Base-by-base conservation (phyloP, 2,797 vertebrate species). In the Eulemur albifrons region DNA sequence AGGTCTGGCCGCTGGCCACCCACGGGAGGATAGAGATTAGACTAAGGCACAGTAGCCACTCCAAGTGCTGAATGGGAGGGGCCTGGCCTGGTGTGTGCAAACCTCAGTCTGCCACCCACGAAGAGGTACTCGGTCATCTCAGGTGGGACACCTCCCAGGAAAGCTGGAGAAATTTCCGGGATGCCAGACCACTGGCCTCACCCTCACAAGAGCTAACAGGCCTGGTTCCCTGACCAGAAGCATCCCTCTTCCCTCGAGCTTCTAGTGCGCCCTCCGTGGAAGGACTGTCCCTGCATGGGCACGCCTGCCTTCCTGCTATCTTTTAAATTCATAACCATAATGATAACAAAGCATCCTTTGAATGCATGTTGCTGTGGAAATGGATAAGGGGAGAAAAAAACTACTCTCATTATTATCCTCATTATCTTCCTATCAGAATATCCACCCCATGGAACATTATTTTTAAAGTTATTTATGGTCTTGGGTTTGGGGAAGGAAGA, bases 391-490 rank as follows among this genome's bases (percentile, higher is more conserved):
- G 18, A 54, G 73, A 18, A 13, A 12, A 5, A 76, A 67, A 20
- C 45, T 23, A 65, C 23, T 8, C 30, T 92, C 35, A 7, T 79
- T 70, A 65, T 70, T 80, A 69, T 48, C 50, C 82, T 93, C 13
- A 35, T 95, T 65, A 50, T 54, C 79, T 81, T 86, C 80, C 83
- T 85, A 52, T 35, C 15, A 48, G 80, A 94, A 65, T 32, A 32
- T 38, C 88, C 69, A 88, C n/a, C 90, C 88, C 59, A 45, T 0
- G 14, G 61, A 95, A 50, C 69, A 70, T 75, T 95, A 87, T 93
- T 95, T 88, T 54, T 52, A 65, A 90, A 95, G 85, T 97, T 83
- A 75, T 75, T 97, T 82, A 30, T 76, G 69, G 48, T 72, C 81
- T 84, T 65, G 43, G 61, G 38, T 85, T 96, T 91, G 52, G 84